phyloP scores from a whole-genome alignment of 2,113 vertebrate genomes.

The Corynorhinus townsendii region DNA sequence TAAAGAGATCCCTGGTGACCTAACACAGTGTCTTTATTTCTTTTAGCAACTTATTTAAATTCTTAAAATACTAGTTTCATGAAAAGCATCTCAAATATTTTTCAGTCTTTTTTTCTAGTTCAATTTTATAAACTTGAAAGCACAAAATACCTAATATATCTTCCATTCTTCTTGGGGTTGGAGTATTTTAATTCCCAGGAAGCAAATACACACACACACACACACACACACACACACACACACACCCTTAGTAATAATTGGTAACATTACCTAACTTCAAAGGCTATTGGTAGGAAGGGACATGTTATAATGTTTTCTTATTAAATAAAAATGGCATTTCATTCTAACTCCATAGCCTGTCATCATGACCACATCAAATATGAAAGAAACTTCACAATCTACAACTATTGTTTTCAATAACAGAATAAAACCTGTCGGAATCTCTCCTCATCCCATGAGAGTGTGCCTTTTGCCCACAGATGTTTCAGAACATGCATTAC shows the following conservation, averaged over 20 bases:
- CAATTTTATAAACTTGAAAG: slow-evolving; percentile 17
- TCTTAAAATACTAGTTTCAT: slow-evolving; percentile 41
- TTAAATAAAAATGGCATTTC: neutral
- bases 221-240: too few relatives aligned
- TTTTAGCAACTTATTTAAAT: slow-evolving; percentile 47
- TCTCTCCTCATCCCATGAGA: neutral
- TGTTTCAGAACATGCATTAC: neutral
- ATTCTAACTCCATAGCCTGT: neutral
- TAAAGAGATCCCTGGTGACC: slow-evolving; percentile 35
- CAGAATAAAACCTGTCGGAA: neutral
- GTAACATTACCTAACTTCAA: neutral
- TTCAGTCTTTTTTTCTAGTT: slow-evolving; percentile 37
- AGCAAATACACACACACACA: neutral
- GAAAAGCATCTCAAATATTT: slow-evolving; percentile 48
- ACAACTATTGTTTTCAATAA: neutral
- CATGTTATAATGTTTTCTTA: neutral
- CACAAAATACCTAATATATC: neutral
- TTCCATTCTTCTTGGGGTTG: neutral
- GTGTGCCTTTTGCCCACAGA: neutral
- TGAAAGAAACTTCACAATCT: neutral
- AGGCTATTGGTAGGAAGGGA: neutral
- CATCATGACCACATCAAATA: neutral
- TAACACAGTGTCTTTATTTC: slow-evolving; percentile 56
- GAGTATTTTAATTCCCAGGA: slow-evolving; percentile 22
- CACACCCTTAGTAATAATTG: neutral